These are phyloP conservation scores for Neomonachus schauinslandi DNA, from an alignment of 2,113 vertebrate species.

Conservation along the genomic window DNA sequence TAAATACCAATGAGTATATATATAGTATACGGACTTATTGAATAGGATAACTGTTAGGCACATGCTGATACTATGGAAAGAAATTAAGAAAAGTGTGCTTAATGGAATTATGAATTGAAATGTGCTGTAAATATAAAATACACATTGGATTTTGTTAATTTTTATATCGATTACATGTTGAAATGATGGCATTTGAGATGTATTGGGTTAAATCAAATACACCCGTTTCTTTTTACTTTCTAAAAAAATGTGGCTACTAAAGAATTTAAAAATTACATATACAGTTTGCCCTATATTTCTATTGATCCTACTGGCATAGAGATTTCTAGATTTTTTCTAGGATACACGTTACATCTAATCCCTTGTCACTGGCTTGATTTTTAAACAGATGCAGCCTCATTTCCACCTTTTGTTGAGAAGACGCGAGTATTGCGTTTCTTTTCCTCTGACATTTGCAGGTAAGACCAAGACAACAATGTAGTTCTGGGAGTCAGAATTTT, in stretches of 20 bases:
- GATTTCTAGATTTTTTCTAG: neutral
- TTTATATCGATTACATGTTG: neutral
- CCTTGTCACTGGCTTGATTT: conserved; percentile 22
- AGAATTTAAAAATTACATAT: neutral
- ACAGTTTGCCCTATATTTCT: neutral
- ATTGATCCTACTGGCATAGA: neutral
- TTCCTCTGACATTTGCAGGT: conserved; percentile 98
- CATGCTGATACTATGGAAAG: too few species aligned
- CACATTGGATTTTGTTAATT: neutral
- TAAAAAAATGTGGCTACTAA: neutral
- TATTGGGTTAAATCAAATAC: neutral
- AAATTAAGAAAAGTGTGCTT: neutral
- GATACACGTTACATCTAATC: neutral
- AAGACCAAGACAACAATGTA: neutral
- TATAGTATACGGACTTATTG: neutral
- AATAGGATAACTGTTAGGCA: too few species aligned
- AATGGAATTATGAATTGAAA: neutral
- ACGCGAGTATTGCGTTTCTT: conserved; percentile 90
- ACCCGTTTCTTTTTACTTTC: neutral
- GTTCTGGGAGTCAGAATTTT: neutral
- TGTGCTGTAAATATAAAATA: neutral
- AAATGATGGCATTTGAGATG: neutral
- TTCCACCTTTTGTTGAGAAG: conserved; percentile 92
- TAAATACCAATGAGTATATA: neutral
- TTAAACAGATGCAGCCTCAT: conserved; percentile 92